Evolutionary conservation across 92 coral and sea anemone species (phyloP).

Genomic region (Bergia puertoricense): DNA sequence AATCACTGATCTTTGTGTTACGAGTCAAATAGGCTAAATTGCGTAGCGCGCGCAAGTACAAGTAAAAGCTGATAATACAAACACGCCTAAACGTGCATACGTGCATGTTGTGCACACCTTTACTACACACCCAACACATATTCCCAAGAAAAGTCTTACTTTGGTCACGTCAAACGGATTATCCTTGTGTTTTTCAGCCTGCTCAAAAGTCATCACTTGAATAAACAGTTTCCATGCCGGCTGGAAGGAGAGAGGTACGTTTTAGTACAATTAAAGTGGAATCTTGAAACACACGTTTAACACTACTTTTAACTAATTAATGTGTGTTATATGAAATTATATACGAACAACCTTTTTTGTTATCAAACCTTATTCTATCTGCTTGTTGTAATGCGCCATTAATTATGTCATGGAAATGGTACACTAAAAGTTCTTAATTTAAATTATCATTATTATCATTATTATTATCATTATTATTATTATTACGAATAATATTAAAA

Average conservation of each 20-base stretch:
- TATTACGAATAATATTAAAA: too few species aligned
- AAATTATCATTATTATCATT: neutral
- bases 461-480: neutral
- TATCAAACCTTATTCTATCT: too few species aligned
- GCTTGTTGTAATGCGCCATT: too few species aligned
- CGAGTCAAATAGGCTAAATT: neutral
- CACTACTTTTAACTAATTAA: neutral
- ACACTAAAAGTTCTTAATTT: too few species aligned
- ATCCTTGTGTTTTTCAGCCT: conserved; percentile 33
- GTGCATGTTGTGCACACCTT: neutral
- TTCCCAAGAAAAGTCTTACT: neutral
- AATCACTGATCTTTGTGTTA: too few species aligned
- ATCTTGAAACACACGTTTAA: too few species aligned
- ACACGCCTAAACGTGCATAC: neutral
- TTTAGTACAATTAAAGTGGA: neutral
- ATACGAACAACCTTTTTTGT: too few species aligned
- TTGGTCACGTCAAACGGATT: conserved; percentile 46
- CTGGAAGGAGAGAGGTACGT: conserved; percentile 38
- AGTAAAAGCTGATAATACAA: neutral
- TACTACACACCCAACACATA: neutral
- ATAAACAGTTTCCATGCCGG: conserved; percentile 79
- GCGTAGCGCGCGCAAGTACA: neutral
- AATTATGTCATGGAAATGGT: too few species aligned
- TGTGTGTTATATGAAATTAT: too few species aligned
- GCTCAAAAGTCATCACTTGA: conserved; percentile 31